Evolutionary conservation across 2,113 vertebrate species (phyloP), one percentile per base, ranked within the genome.

Genomic region (Gymnocephalus cernua): DNA sequence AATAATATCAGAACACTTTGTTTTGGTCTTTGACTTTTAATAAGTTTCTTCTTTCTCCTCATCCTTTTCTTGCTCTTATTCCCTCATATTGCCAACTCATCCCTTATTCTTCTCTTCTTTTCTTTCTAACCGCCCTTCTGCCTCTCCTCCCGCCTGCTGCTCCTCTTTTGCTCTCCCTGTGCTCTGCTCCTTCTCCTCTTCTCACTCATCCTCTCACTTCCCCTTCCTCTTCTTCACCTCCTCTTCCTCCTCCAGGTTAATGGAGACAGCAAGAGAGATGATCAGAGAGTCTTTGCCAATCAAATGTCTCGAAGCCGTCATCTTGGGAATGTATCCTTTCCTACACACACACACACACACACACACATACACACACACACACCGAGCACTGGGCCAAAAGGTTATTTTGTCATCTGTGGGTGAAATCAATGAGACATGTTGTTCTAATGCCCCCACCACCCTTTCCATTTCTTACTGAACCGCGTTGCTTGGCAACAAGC

Each of bases 311-410:
- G 98, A 99, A 94, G 98, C 98, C 18, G 98, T 99, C 90, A 98
- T 99, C 94, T 91, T 99, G 94, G 97, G 97, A 91, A 96, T 99
- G 98, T 99, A 99, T 99, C 98, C 97, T 99, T 96, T 89, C n/a
- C 53, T 32, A 2, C 48, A 32, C 44, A 25, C 44, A 19, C 48
- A 9, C 47, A 21, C 44, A 41, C 67, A 67, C 80, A 54, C 53
- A 73, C 74, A 70, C 74, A 23, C 29, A 35, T 23, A 18, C 63
- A 48, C 4, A 47, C 63, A 65, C 41, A 25, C 62, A 63, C 21
- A 63, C 9, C 2, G n/a, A 16, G 1, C 35, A 64, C n/a, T 15
- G 38, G 41, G 25, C 44, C 63, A 27, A 13, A 18, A 82, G 86
- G 84, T 80, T 53, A 74, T 57, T 73, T 67, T 89, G 54, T 80